Conservation (phyloP, 2,797 vertebrate genomes). For the Rhyacichthys aspro region DNA sequence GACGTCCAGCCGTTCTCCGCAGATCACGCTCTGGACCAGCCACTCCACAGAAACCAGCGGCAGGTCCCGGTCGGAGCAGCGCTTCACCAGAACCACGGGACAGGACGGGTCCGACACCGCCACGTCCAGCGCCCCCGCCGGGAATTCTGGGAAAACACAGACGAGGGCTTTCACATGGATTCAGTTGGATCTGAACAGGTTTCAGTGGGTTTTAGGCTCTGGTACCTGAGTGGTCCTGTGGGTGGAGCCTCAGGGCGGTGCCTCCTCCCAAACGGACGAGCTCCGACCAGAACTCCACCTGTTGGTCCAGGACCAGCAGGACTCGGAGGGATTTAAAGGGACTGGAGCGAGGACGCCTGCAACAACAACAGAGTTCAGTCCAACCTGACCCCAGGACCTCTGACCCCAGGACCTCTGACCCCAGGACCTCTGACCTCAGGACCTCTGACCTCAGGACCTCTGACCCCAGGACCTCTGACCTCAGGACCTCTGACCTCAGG, state of each 20-base stretch:
- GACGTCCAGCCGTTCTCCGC: slow-evolving; percentile 86
- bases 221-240: slow-evolving; percentile 84
- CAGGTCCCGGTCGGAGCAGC: slow-evolving; percentile 69
- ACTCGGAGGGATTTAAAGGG: slow-evolving; percentile 89
- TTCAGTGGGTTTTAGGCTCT: too few relatives aligned
- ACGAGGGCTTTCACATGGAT: too few relatives aligned
- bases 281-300: slow-evolving; percentile 89
- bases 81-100: slow-evolving; percentile 32
- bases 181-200: not conserved
- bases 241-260: slow-evolving; percentile 84
- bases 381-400: not conserved
- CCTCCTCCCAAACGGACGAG: slow-evolving; percentile 89
- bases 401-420: slow-evolving; percentile 61
- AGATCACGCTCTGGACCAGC: slow-evolving; percentile 94
- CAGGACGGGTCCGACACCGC: slow-evolving; percentile 87
- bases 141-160: slow-evolving; percentile 77
- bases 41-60: slow-evolving; percentile 93
- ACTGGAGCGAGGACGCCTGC: slow-evolving; percentile 90
- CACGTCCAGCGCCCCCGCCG: slow-evolving; percentile 87
- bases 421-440: too few relatives aligned
- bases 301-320: slow-evolving; percentile 88
- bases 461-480: too few relatives aligned
- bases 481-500: too few relatives aligned
- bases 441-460: too few relatives aligned
- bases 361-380: not conserved